phyloP scores from a whole-genome alignment of 2,113 vertebrate species.

The Equus quagga region DNA sequence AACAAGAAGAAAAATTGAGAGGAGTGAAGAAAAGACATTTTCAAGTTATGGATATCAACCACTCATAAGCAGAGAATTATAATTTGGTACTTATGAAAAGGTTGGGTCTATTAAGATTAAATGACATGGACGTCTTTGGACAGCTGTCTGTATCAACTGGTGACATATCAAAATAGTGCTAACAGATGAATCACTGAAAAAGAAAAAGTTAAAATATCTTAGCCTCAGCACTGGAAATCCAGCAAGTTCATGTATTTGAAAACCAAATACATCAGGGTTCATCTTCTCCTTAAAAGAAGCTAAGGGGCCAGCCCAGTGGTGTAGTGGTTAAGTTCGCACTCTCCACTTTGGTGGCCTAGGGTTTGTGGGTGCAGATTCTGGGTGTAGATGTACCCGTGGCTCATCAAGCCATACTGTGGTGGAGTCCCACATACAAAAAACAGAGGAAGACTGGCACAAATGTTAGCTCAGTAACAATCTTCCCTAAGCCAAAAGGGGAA shows the following conservation, averaged over 20 bases:
- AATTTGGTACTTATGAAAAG: slow-evolving; percentile 17
- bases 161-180: not conserved
- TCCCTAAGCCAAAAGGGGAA: no score
- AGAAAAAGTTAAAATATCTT: not conserved
- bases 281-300: not conserved
- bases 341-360: no score
- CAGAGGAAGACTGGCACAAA: no score
- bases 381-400: no score
- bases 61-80: not conserved
- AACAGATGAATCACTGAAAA: not conserved
- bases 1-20: not conserved
- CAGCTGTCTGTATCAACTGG: not conserved
- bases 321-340: no score
- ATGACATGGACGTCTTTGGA: not conserved
- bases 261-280: not conserved
- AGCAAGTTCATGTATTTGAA: not conserved
- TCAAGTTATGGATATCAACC: not conserved
- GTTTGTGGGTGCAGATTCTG: no score
- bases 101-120: not conserved
- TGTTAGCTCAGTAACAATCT: no score
- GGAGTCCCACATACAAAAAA: no score
- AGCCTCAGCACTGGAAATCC: not conserved
- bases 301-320: no score
- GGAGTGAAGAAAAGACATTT: not conserved
- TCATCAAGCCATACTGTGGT: no score